Evolutionary conservation across 2,888 invertebrate genomes (phyloP).

Genomic region (Aphidoletes aphidimyza): DNA sequence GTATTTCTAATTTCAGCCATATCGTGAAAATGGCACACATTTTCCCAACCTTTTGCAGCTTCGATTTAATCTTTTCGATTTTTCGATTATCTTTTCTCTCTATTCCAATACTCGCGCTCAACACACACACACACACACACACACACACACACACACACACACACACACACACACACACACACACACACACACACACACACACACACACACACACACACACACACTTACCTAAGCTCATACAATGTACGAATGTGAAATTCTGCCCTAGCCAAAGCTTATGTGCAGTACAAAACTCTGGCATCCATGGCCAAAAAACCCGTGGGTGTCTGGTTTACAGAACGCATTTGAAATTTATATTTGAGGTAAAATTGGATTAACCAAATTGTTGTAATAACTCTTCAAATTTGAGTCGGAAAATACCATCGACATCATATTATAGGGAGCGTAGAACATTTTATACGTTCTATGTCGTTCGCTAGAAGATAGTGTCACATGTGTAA

Average conservation of each 20-base stretch:
- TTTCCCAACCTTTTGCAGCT: slow-evolving; percentile 21
- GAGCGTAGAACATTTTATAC: too few species aligned
- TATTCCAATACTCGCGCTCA: not conserved
- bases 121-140: too few species aligned
- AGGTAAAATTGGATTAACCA: slow-evolving; percentile 22
- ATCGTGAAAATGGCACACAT: not conserved
- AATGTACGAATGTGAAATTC: too few species aligned
- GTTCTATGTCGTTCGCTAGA: too few species aligned
- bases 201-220: too few species aligned
- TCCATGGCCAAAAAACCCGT: too few species aligned
- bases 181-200: too few species aligned
- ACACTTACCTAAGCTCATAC: too few species aligned
- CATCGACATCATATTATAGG: not conserved
- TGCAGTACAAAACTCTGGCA: too few species aligned
- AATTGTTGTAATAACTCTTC: slow-evolving; percentile 44
- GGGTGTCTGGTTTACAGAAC: not conserved
- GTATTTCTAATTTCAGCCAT: not conserved
- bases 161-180: too few species aligned
- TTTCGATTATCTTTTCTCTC: not conserved
- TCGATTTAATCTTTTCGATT: slow-evolving; percentile 27
- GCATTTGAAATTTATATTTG: slow-evolving; percentile 3
- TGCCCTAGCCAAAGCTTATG: too few species aligned
- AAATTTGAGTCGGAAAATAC: not conserved
- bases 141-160: too few species aligned
- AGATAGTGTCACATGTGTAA: not conserved